Conservation (phyloP, 2,888 invertebrate genomes). For the Bursaphelenchus okinawaensis region DNA sequence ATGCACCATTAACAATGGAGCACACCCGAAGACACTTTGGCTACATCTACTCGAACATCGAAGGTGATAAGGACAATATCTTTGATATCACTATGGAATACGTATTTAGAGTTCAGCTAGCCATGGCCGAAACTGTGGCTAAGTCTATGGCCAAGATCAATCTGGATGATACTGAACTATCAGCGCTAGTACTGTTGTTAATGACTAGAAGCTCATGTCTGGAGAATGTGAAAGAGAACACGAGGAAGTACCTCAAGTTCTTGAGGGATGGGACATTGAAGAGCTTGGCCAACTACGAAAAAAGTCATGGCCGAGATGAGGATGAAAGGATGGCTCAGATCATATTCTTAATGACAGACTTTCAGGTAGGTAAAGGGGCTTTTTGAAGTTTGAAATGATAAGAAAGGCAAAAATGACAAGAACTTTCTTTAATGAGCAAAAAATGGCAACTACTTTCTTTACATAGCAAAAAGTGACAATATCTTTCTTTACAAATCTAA, state of each 20-base stretch:
- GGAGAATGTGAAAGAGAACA: neutral
- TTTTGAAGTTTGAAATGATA: too few species aligned
- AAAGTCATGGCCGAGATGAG: neutral
- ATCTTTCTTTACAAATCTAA: too few species aligned
- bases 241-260: neutral
- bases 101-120: conserved; percentile 3
- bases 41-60: neutral
- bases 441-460: too few species aligned
- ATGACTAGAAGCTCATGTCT: conserved; percentile 4
- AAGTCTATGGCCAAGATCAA: neutral
- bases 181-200: conserved; percentile 1
- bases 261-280: conserved; percentile 1
- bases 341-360: conserved; percentile 12
- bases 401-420: too few species aligned
- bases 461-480: too few species aligned
- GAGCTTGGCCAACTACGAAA: neutral
- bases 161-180: conserved; percentile 8
- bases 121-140: neutral
- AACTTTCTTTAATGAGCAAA: too few species aligned
- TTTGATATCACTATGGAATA: conserved; percentile 6
- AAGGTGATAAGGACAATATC: neutral
- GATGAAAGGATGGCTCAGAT: conserved; percentile 11
- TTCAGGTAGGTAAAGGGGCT: conserved; percentile 1
- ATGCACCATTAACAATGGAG: neutral
- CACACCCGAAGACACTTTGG: conserved; percentile 2